Conservation (phyloP, 2,113 vertebrate genomes). For the Anarhynchus alexandrinus region DNA sequence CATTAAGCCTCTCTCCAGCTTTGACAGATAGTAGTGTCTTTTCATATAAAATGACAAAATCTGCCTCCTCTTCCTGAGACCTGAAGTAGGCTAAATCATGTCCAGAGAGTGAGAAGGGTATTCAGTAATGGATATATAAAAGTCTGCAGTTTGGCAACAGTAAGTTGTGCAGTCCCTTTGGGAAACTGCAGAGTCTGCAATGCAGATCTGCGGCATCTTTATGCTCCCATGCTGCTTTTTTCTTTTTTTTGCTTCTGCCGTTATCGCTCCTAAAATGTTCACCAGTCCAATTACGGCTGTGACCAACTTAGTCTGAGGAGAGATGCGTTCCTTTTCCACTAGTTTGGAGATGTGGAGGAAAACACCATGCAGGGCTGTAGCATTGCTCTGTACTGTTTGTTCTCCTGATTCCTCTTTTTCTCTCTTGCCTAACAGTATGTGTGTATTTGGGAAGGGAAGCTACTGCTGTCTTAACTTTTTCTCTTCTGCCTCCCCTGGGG, state of each 20-base stretch:
- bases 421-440: background rate
- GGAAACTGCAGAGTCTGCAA: constrained; percentile 23
- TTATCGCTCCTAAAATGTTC: background rate
- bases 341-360: background rate
- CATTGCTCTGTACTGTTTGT: background rate
- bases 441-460: background rate
- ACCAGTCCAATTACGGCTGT: background rate
- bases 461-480: background rate
- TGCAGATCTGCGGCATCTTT: background rate
- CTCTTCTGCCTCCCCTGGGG: background rate
- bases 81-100: background rate
- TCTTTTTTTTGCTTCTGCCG: background rate
- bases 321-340: background rate
- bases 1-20: background rate
- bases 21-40: background rate
- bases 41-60: background rate
- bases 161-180: background rate
- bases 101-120: background rate
- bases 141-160: background rate
- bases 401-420: background rate
- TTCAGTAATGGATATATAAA: background rate
- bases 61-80: background rate
- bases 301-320: background rate
- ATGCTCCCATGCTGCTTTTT: background rate
- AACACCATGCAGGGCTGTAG: background rate